These are phyloP conservation scores for Brachionus koreanus DNA, from an alignment of 1,140 invertebrate species.

Conservation along the genomic window DNA sequence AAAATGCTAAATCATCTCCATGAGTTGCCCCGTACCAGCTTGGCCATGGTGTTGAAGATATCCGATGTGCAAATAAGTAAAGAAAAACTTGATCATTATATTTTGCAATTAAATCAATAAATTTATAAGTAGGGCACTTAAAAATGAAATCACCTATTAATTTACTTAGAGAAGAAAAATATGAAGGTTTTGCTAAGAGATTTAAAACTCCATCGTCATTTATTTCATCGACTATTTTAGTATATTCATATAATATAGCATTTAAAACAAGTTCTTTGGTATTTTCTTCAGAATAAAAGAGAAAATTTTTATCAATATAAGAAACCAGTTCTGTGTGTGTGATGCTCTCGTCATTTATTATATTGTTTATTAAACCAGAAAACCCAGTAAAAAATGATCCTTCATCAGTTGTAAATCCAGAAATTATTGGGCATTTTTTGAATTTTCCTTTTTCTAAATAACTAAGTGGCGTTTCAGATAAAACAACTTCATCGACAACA, in stretches of 20 bases:
- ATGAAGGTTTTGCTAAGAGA: background rate
- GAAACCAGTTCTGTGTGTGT: conserved; percentile 48
- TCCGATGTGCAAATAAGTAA: conserved; percentile 84
- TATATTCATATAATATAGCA: conserved; percentile 63
- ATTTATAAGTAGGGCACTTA: conserved; percentile 88
- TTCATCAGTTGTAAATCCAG: conserved; percentile 89
- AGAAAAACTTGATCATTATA: conserved; percentile 75
- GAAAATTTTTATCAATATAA: conserved; percentile 71
- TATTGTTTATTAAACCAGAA: conserved; percentile 49
- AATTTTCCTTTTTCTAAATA: conserved; percentile 68
- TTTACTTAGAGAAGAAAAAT: background rate
- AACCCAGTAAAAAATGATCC: conserved; percentile 58
- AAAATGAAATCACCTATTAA: conserved; percentile 83
- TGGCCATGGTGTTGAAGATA: conserved; percentile 15
- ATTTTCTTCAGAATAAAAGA: conserved; percentile 62
- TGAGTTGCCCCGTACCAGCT: conserved; percentile 40
- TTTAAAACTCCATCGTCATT: conserved; percentile 15
- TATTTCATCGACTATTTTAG: background rate
- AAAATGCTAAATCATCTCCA: conserved; percentile 75
- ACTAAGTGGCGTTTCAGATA: background rate
- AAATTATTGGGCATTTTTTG: conserved; percentile 86
- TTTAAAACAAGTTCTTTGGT: background rate
- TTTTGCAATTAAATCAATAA: conserved; percentile 79
- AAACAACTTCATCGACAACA: conserved; percentile 13
- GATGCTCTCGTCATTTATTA: conserved; percentile 47